Evolutionary conservation across 2,113 vertebrate species (phyloP).

Genomic region (Chascanopsetta lugubris): DNA sequence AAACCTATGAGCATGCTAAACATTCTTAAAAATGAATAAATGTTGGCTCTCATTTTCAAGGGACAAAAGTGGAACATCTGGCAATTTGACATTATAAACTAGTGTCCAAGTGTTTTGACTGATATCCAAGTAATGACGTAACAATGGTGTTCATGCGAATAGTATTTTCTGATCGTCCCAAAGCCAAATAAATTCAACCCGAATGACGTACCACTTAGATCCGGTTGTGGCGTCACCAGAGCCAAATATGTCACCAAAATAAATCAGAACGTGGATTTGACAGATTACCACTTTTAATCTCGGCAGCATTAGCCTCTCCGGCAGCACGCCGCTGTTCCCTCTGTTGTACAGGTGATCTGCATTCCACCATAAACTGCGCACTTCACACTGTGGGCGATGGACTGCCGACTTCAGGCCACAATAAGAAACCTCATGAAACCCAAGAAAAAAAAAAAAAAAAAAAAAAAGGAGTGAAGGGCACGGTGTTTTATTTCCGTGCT

Average conservation of each 20-base stretch:
- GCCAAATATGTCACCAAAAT: slow-evolving; percentile 32
- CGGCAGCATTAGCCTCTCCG: slow-evolving; percentile 15
- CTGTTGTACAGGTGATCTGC: slow-evolving; percentile 13
- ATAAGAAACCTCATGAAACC: background rate
- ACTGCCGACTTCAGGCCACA: background rate
- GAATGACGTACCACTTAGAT: too few species aligned
- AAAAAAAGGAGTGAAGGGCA: background rate
- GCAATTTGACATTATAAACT: too few species aligned
- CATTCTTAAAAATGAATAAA: too few species aligned
- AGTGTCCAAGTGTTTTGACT: too few species aligned
- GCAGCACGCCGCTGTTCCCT: slow-evolving; percentile 8
- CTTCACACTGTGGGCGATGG: background rate
- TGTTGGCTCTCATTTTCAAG: too few species aligned
- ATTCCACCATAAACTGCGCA: slow-evolving; percentile 7
- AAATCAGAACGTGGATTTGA: slow-evolving; percentile 35
- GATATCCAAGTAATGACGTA: too few species aligned
- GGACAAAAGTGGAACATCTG: too few species aligned
- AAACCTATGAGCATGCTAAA: too few species aligned
- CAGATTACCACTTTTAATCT: slow-evolving; percentile 61
- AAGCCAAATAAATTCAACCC: too few species aligned
- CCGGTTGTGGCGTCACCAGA: slow-evolving; percentile 13
- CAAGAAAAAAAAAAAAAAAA: too few species aligned
- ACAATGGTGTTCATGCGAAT: too few species aligned
- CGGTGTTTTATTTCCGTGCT: slow-evolving; percentile 2
- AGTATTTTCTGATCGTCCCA: background rate